Evolutionary conservation across 2,113 vertebrate species (phyloP).

Genomic region (Leiothrix lutea): DNA sequence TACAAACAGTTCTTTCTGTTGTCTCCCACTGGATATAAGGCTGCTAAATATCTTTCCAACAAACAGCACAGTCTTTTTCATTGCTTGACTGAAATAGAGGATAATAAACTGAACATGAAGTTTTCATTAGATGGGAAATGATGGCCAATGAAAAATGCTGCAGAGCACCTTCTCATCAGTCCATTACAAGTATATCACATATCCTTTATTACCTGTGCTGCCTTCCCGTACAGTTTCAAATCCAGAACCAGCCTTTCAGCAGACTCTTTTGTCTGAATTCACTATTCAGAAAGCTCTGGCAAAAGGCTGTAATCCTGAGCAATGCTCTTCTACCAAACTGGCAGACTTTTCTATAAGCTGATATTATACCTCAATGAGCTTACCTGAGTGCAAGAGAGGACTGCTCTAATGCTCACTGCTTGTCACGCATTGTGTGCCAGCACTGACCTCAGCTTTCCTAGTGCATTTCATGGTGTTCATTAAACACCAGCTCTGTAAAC

Average conservation of each 20-base stretch:
- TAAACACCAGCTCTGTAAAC: background rate
- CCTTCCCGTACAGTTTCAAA: background rate
- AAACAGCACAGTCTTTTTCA: fast-evolving
- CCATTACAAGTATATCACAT: background rate
- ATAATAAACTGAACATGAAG: background rate
- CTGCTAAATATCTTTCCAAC: background rate
- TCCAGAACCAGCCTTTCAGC: background rate
- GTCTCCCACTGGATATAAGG: background rate
- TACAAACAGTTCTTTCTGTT: background rate
- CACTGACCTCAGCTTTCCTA: background rate
- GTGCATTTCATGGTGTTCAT: background rate
- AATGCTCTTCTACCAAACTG: background rate
- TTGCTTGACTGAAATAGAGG: background rate
- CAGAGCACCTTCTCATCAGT: background rate
- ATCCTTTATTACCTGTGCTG: background rate
- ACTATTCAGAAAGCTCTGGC: background rate
- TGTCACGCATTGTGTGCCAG: background rate
- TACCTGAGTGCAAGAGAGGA: background rate
- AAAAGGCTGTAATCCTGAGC: background rate
- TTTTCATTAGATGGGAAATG: background rate
- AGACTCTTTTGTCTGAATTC: background rate
- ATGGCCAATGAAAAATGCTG: background rate
- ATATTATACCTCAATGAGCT: background rate
- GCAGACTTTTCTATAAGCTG: background rate
- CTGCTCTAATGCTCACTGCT: background rate